Conservation (phyloP, 2,113 vertebrate species). For the Otus sunia region DNA sequence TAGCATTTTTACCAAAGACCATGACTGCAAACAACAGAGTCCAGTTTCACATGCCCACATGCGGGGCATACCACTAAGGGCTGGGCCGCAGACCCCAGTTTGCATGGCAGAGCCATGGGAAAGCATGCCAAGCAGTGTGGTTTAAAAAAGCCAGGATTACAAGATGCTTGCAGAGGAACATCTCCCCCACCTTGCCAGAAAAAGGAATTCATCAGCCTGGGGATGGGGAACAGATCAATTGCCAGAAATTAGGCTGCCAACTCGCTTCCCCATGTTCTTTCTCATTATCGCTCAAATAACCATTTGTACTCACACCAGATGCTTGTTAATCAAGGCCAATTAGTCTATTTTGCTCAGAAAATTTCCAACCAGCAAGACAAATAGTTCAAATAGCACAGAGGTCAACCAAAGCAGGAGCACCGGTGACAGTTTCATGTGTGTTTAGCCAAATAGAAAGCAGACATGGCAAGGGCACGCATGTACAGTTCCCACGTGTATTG, state of each 20-base stretch:
- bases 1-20: background rate
- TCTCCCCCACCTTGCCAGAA: constrained; percentile 19
- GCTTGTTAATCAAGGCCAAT: constrained; percentile 71
- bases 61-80: background rate
- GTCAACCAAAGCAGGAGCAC: constrained; percentile 50
- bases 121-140: background rate
- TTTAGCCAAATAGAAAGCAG: constrained; percentile 60
- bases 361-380: constrained; percentile 63
- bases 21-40: background rate
- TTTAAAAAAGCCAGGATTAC: background rate
- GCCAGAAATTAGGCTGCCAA: constrained; percentile 59
- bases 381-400: constrained; percentile 54
- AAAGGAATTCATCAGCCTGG: constrained; percentile 27
- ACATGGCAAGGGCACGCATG: constrained; percentile 43
- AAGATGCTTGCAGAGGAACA: background rate
- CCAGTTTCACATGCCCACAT: background rate
- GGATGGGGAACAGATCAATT: constrained; percentile 21
- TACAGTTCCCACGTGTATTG: background rate
- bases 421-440: constrained; percentile 48
- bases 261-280: constrained; percentile 51
- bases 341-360: constrained; percentile 66
- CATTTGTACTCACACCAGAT: constrained; percentile 65
- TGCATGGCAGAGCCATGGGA: background rate
- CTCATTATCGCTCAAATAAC: constrained; percentile 68
- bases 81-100: background rate